Evolutionary conservation across 2,113 vertebrate species (phyloP), one percentile per base, ranked within the genome.

Genomic region (Lepus timidus): DNA sequence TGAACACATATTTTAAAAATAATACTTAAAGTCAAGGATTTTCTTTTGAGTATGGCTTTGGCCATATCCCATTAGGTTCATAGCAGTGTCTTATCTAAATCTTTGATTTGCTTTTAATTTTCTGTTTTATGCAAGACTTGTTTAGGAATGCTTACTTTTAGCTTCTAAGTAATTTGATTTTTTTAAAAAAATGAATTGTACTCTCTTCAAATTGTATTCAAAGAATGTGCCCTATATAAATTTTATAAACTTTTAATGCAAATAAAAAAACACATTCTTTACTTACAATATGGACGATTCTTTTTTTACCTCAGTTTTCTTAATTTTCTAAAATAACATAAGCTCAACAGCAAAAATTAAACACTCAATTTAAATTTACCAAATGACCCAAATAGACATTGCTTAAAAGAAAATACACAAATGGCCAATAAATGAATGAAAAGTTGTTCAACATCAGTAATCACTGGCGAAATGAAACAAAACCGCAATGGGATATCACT

Each of bases 311-410:
- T 49, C 27, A 44, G 29, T 33, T 61, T 33, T 64, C 71, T 64
- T 17, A 52, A 81, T 95, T 91, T 95, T 82, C 61, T 51, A 92
- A 74, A 85, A n/a, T 62, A 4, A 68, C 31, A 74, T 67, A 92
- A 87, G 68, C 33, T 70, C 12, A 19, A 61, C 33, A 86, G 29
- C 25, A 55, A 79, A 31, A 33, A 33, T n/a, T 25, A 23, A 44
- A 73, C 23, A 84, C 10, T 3, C 39, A 67, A 51, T 84, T 67
- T 61, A 79, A 89, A 67, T 36, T 75, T 36, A 13, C 17, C 19
- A 76, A 75, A 64, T 33, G 31, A 52, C 44, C 31, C 3, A 0
- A 13, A 29, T 19, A 78, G 10, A 25, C 4, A 39, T 36, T 76
- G 52, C 74, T 67, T 3, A 8, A 55, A 55, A 68, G 25, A 70